Conservation (phyloP, 2,888 invertebrate species). For the Caenorhabditis sulstoni region DNA sequence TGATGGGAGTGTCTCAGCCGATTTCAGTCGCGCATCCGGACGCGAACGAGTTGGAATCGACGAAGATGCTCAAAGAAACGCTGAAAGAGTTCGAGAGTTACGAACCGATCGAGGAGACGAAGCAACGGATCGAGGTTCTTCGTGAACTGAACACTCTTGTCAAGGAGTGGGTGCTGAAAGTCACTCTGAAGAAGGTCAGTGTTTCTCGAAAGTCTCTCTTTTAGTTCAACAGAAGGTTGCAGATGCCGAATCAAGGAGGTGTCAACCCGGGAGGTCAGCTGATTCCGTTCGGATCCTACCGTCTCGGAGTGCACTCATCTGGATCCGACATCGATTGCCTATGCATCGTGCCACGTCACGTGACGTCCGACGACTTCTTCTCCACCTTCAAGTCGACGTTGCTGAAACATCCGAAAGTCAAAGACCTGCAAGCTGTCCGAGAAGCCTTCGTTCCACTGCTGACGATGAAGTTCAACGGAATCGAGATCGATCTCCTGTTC, state of each 20-base stretch:
- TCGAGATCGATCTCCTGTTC: slow-evolving; percentile 97
- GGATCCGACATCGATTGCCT: slow-evolving; percentile 99
- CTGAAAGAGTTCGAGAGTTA: neutral
- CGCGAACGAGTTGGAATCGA: slow-evolving; percentile 58
- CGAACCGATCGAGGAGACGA: too few species aligned
- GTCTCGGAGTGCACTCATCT: slow-evolving; percentile 88
- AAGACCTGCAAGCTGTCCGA: slow-evolving; percentile 88
- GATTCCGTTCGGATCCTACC: slow-evolving; percentile 97
- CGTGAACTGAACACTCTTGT: too few species aligned
- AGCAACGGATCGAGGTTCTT: too few species aligned
- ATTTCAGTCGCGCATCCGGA: neutral
- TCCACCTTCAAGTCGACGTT: slow-evolving; percentile 92
- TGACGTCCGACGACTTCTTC: slow-evolving; percentile 94
- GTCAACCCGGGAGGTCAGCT: slow-evolving; percentile 94
- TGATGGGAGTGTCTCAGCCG: neutral
- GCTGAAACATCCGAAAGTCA: slow-evolving; percentile 85
- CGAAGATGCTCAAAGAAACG: neutral
- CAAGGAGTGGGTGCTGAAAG: too few species aligned
- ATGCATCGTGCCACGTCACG: slow-evolving; percentile 96
- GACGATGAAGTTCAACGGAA: slow-evolving; percentile 98
- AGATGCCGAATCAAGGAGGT: neutral
- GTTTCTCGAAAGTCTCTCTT: too few species aligned
- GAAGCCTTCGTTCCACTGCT: slow-evolving; percentile 99
- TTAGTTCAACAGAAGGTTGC: neutral
- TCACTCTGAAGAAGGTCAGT: too few species aligned